Evolutionary conservation across 1,140 invertebrate genomes (phyloP).

Genomic region (Euura lappo): DNA sequence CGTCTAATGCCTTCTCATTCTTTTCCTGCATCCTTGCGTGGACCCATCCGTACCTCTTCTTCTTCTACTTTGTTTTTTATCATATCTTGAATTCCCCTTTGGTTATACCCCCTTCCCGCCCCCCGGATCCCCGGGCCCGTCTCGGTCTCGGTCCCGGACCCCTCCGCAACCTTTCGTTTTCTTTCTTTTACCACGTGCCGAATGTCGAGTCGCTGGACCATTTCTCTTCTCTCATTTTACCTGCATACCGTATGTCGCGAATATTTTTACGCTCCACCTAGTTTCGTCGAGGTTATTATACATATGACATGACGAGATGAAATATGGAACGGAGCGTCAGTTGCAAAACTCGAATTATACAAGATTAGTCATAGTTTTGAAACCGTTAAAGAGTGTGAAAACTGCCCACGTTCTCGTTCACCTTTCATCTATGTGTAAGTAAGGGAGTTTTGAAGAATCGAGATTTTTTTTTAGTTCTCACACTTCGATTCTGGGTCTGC

Average conservation of each 20-base stretch:
- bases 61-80: slow-evolving; percentile 6
- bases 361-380: too few relatives aligned
- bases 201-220: not conserved
- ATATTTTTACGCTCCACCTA: too few relatives aligned
- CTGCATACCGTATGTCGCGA: too few relatives aligned
- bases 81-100: slow-evolving; percentile 9
- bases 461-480: slow-evolving; percentile 14
- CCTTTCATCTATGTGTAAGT: not conserved
- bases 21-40: slow-evolving; percentile 16
- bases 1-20: slow-evolving; percentile 36
- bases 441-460: too few relatives aligned
- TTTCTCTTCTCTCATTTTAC: too few relatives aligned
- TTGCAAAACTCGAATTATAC: too few relatives aligned
- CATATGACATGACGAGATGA: too few relatives aligned
- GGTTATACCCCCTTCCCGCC: slow-evolving; percentile 19
- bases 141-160: slow-evolving; percentile 22
- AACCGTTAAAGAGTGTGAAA: too few relatives aligned
- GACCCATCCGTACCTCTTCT: not conserved
- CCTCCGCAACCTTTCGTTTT: slow-evolving; percentile 21
- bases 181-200: slow-evolving; percentile 13
- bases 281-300: too few relatives aligned
- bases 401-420: too few relatives aligned
- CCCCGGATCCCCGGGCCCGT: slow-evolving; percentile 6
- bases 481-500: slow-evolving; percentile 6
- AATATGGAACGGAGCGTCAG: too few relatives aligned